Evolutionary conservation across 2,113 vertebrate genomes (phyloP), one percentile per base, ranked within the genome.

Genomic region (Psilopsiagon aurifrons): DNA sequence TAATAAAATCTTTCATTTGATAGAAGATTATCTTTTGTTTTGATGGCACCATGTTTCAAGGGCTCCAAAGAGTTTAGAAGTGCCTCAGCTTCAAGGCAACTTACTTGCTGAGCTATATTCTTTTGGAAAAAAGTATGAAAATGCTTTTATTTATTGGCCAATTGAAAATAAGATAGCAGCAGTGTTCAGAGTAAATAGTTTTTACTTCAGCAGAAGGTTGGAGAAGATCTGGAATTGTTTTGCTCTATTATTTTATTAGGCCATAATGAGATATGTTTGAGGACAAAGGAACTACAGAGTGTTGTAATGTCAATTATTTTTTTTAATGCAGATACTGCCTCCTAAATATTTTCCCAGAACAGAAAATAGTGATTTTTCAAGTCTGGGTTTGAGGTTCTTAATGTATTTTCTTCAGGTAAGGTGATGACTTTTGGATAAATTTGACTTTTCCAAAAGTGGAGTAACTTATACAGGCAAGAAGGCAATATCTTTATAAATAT

Each of bases 51-150:
- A 4, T 6, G 13, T 94, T 97, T 77, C 83, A 75, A 47, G 79
- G 80, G 33, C 80, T 83, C 39, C 59, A n/a, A 59, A 96, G 44
- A 86, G 64, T 92, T 85, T 67, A 87, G 66, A 97, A 78, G 59
- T 55, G 31, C 25, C 51, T 92, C 60, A 92, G 29, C 37, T 63
- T 89, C 54, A 70, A 69, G 59, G 8, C 17, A 59, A n/a, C 27
- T 79, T 63, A 39, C 16, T 57, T 73, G 74, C 14, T 83, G 44
- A 93, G 33, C 31, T 71, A 39, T 39, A 59, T 11, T 64, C 20
- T 83, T 37, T 57, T 59, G 93, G 63, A 43, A 14, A 63, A 25
- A 77, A 3, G 2, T 17, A n/a, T 23, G 17, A 60, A 88, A 94
- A 24, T 86, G 75, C 77, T 64, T 83, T 63, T 35, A 76, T 55